Evolutionary conservation across 2,888 invertebrate genomes (phyloP).

Genomic region (Apamea crenata): DNA sequence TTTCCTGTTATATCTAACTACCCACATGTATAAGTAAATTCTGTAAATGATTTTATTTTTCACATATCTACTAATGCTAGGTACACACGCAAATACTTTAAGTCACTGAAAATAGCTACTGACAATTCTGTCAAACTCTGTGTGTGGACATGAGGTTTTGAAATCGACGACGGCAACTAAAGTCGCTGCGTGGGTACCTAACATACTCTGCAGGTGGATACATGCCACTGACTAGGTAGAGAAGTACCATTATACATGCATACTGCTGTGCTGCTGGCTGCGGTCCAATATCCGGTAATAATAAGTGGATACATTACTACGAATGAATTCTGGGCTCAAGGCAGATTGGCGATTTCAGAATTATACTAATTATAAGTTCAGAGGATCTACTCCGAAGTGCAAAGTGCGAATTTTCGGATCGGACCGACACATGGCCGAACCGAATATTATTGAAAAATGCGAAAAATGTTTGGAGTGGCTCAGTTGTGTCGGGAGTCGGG

Average conservation of each 20-base stretch:
- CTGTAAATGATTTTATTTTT: background rate
- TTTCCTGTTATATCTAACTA: slow-evolving; percentile 12
- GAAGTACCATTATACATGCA: no score
- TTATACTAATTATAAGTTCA: background rate
- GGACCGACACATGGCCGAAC: no score
- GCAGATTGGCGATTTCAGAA: background rate
- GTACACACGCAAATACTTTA: background rate
- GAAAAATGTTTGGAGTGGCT: no score
- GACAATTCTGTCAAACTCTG: background rate
- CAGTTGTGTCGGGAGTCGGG: no score
- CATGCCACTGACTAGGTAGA: no score
- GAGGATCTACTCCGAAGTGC: no score
- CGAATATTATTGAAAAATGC: no score
- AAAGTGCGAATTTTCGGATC: no score
- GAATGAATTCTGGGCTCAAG: background rate
- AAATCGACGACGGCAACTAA: no score
- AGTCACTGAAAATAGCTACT: background rate
- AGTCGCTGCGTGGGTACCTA: background rate
- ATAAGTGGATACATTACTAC: background rate
- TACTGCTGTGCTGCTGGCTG: background rate
- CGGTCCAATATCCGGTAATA: background rate
- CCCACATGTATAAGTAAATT: slow-evolving; percentile 24
- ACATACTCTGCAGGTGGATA: background rate
- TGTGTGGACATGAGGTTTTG: no score
- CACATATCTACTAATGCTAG: background rate